These are phyloP conservation scores for Machimus atricapillus DNA, from an alignment of 2,888 invertebrate genomes.

Conservation along the genomic window DNA sequence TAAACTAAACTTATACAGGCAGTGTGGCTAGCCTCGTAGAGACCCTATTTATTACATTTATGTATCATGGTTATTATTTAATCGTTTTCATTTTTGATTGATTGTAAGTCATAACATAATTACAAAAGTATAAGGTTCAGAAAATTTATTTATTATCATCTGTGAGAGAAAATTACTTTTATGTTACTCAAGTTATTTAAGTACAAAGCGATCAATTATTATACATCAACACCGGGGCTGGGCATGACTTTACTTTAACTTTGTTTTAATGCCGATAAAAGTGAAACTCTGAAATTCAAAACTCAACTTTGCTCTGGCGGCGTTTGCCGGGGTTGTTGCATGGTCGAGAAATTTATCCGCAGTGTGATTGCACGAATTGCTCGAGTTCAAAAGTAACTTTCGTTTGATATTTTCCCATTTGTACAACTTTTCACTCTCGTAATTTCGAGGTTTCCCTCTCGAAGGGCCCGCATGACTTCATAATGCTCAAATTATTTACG, in stretches of 20 bases:
- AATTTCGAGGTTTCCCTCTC: background rate
- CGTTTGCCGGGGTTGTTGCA: background rate
- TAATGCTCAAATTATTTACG: background rate
- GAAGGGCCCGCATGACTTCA: background rate
- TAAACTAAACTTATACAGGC: too few relatives aligned
- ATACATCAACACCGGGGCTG: background rate
- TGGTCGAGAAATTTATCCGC: background rate
- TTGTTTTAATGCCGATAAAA: background rate
- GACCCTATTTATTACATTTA: too few relatives aligned
- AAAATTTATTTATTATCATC: too few relatives aligned
- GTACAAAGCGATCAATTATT: background rate
- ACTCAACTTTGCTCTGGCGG: background rate
- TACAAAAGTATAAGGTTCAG: too few relatives aligned
- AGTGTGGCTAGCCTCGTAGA: too few relatives aligned
- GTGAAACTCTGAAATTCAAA: background rate
- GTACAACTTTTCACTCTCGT: background rate
- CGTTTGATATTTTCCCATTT: background rate
- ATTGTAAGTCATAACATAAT: too few relatives aligned
- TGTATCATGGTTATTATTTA: too few relatives aligned
- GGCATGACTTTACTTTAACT: background rate
- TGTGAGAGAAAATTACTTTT: background rate
- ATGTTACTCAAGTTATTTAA: background rate
- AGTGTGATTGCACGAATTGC: background rate
- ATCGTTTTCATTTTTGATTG: too few relatives aligned
- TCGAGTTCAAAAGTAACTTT: background rate